phyloP scores from a whole-genome alignment of 2,888 invertebrate genomes.

The Diploptera punctata region DNA sequence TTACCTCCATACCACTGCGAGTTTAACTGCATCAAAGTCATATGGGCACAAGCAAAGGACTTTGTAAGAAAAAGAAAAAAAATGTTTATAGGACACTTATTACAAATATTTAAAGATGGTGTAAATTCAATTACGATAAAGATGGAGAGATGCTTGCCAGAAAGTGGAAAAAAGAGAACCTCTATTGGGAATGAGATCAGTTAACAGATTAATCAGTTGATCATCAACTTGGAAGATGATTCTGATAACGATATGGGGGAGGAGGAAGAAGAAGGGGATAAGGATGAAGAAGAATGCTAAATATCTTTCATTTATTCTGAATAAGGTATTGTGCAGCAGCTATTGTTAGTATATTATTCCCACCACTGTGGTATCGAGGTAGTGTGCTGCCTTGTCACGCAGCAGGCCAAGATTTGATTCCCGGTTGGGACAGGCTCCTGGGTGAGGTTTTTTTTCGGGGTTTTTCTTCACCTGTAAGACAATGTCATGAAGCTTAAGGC shows the following conservation, averaged over 20 bases:
- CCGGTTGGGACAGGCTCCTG: too few relatives aligned
- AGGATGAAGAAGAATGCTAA: neutral
- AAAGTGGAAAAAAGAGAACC: neutral
- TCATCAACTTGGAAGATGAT: neutral
- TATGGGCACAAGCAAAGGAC: neutral
- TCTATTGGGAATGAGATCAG: neutral
- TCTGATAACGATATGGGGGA: neutral
- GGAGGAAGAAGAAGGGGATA: neutral
- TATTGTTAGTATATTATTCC: neutral
- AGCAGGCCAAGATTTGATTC: too few relatives aligned
- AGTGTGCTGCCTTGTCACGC: too few relatives aligned
- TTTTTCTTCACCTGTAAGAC: too few relatives aligned
- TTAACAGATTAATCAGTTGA: neutral
- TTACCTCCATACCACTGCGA: constrained; percentile 8
- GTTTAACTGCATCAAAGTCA: neutral
- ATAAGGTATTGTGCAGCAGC: neutral
- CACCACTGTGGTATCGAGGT: too few relatives aligned
- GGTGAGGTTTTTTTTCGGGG: too few relatives aligned
- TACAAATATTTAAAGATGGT: neutral
- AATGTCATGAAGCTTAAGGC: too few relatives aligned
- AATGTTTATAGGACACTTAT: neutral
- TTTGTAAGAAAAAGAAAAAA: neutral
- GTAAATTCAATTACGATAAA: neutral
- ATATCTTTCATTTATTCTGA: neutral
- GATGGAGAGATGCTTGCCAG: neutral